Conservation (phyloP, 1,140 invertebrate genomes). For the Platorchestia sp. region DNA sequence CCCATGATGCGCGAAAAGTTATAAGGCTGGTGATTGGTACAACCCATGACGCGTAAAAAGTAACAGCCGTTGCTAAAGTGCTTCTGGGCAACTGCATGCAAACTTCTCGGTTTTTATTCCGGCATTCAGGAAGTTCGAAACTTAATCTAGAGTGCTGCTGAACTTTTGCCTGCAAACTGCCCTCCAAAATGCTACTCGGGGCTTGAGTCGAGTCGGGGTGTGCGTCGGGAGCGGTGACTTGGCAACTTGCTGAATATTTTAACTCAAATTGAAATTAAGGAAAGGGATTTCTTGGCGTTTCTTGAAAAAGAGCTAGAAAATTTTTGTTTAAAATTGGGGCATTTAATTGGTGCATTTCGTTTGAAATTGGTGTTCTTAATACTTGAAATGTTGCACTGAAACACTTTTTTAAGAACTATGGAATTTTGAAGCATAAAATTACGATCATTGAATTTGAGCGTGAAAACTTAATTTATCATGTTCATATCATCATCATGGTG, state of each 20-base stretch:
- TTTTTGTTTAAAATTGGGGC: not conserved
- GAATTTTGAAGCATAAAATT: not conserved
- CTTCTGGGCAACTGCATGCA: not conserved
- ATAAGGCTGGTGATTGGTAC: not conserved
- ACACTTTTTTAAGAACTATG: not conserved
- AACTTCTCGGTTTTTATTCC: not conserved
- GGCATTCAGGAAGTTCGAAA: not conserved
- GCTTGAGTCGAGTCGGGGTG: not conserved
- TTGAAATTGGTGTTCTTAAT: not conserved
- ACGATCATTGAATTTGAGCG: too few relatives aligned
- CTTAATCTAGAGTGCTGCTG: not conserved
- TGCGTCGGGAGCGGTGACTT: not conserved
- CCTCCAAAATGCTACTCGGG: not conserved
- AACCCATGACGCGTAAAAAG: not conserved
- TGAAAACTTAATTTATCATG: too few relatives aligned
- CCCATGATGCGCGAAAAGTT: not conserved
- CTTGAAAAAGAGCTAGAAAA: not conserved
- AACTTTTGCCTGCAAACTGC: not conserved
- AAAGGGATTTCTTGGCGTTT: not conserved
- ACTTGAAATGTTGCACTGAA: not conserved
- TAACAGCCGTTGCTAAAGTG: not conserved
- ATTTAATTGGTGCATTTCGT: too few relatives aligned
- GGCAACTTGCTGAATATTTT: not conserved
- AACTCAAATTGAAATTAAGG: not conserved
- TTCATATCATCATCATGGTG: too few relatives aligned